Conservation (phyloP, 2,888 invertebrate species). For the Diabrotica balteata region DNA sequence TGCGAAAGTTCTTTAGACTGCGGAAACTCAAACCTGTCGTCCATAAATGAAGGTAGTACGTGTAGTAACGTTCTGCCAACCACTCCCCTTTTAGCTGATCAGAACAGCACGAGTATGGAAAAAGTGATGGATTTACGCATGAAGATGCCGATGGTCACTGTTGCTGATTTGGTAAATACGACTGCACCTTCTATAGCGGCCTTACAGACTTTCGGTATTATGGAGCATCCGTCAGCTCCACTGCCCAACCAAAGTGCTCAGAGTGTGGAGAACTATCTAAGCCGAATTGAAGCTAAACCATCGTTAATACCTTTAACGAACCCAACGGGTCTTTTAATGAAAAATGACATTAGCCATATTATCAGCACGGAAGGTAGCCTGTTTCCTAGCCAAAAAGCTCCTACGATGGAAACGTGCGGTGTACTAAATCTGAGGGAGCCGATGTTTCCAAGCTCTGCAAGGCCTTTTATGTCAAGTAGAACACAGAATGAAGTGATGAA, state of each 20-base stretch:
- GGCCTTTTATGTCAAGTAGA: conserved; percentile 42
- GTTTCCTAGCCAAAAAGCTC: conserved; percentile 36
- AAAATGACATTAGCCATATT: conserved; percentile 39
- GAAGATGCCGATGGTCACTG: conserved; percentile 67
- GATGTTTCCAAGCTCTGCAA: conserved; percentile 44
- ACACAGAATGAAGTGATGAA: conserved; percentile 46
- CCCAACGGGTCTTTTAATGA: conserved; percentile 37
- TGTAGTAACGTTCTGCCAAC: conserved; percentile 42
- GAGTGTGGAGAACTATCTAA: conserved; percentile 67
- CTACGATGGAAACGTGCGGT: conserved; percentile 38
- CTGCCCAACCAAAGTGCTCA: conserved; percentile 67
- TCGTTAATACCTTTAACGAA: conserved; percentile 34
- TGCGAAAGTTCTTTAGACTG: conserved; percentile 55
- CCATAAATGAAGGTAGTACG: conserved; percentile 48
- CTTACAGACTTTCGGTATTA: conserved; percentile 61
- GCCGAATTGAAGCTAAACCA: conserved; percentile 61
- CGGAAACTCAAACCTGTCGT: conserved; percentile 46
- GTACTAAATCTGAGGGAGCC: conserved; percentile 40
- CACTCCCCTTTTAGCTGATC: conserved; percentile 10
- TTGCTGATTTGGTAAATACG: conserved; percentile 60
- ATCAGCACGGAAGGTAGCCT: conserved; percentile 32
- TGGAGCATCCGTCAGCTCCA: conserved; percentile 59
- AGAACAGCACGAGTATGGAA: conserved; percentile 50
- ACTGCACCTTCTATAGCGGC: conserved; percentile 66
- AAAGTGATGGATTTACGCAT: conserved; percentile 74